Evolutionary conservation across 2,888 invertebrate species (phyloP).

Genomic region (Protodeltote pygarga): DNA sequence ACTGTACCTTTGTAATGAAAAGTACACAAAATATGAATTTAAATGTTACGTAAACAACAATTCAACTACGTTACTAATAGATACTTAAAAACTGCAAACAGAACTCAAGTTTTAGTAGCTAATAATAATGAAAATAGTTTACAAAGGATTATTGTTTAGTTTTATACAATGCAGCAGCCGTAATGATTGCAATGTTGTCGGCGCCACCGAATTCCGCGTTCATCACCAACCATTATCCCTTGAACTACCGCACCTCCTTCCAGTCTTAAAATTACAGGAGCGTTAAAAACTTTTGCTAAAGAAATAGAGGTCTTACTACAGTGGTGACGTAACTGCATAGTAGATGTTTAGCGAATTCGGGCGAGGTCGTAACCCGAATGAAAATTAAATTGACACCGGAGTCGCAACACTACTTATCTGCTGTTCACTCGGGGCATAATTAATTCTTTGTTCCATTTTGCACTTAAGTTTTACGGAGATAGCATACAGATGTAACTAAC

Average conservation of each 20-base stretch:
- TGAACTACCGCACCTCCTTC: conserved; percentile 18
- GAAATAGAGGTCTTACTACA: conserved; percentile 17
- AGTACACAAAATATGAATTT: conserved; percentile 1
- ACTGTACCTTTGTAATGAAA: not conserved
- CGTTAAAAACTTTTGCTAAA: conserved; percentile 4
- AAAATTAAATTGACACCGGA: conserved; percentile 58
- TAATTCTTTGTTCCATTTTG: conserved; percentile 33
- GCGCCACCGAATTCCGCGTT: conserved; percentile 37
- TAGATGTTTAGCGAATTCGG: conserved; percentile 49
- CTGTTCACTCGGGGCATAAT: conserved; percentile 26
- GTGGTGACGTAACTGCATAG: conserved; percentile 30
- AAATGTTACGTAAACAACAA: too few species aligned
- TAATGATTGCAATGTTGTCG: conserved; percentile 40
- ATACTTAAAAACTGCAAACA: conserved; percentile 16
- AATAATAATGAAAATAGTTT: conserved; percentile 27
- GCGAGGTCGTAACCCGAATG: conserved; percentile 51
- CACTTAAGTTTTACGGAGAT: conserved; percentile 6
- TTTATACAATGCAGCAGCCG: conserved; percentile 41
- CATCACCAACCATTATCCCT: conserved; percentile 18
- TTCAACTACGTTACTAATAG: conserved; percentile 9
- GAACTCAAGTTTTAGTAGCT: conserved; percentile 12
- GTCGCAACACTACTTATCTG: conserved; percentile 26
- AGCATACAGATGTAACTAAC: conserved; percentile 2
- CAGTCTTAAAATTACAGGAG: not conserved
- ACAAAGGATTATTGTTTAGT: conserved; percentile 48